Evolutionary conservation across 2,888 invertebrate species (phyloP).

Genomic region (Drosophila niveifrons): DNA sequence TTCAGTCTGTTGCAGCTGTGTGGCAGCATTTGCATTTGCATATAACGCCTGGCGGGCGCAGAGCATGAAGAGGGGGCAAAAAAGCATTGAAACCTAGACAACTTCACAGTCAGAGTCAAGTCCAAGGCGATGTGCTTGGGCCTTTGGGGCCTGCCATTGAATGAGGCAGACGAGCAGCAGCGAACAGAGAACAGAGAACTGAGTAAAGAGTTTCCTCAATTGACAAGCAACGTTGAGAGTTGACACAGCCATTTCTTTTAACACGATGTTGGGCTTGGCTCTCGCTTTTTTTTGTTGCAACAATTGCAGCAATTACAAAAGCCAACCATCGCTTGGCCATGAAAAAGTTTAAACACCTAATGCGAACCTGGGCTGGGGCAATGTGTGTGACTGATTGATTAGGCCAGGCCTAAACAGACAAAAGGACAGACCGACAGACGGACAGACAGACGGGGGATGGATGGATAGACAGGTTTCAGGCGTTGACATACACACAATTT

Average conservation of each 20-base stretch:
- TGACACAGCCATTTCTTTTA: constrained; percentile 35
- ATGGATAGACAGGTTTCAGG: not conserved
- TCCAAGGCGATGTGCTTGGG: constrained; percentile 67
- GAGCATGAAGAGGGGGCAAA: not conserved
- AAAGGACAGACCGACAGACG: too few relatives aligned
- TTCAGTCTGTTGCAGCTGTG: constrained; percentile 64
- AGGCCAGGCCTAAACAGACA: constrained; percentile 10
- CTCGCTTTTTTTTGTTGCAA: constrained; percentile 42
- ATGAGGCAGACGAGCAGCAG: not conserved
- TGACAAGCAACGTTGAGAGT: constrained; percentile 44
- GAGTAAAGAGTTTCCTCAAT: constrained; percentile 60
- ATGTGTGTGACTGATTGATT: constrained; percentile 40
- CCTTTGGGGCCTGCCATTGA: constrained; percentile 12
- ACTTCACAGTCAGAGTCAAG: constrained; percentile 50
- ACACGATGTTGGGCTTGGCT: constrained; percentile 11
- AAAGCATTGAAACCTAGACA: constrained; percentile 76
- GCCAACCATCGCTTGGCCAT: constrained; percentile 64
- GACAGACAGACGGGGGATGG: too few relatives aligned
- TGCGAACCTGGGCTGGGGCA: constrained; percentile 53
- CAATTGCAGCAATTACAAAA: constrained; percentile 53
- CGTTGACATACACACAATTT: constrained; percentile 72
- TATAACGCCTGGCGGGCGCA: constrained; percentile 33
- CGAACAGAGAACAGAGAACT: too few relatives aligned
- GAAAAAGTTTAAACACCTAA: constrained; percentile 73
- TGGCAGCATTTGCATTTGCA: constrained; percentile 71